These are phyloP conservation scores for Podilymbus podiceps DNA, from an alignment of 2,113 vertebrate genomes.

Conservation along the genomic window DNA sequence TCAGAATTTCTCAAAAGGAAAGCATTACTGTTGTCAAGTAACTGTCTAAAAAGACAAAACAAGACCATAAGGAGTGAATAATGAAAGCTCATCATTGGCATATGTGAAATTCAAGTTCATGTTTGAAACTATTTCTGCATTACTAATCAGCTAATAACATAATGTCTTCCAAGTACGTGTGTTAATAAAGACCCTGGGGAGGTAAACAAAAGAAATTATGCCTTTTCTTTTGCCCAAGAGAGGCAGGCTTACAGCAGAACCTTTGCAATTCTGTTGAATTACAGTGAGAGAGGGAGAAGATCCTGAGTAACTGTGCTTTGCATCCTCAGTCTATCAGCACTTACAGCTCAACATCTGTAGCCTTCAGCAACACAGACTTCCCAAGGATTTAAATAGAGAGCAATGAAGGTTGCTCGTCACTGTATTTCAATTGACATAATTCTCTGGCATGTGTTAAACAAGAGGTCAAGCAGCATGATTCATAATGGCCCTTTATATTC, in stretches of 20 bases:
- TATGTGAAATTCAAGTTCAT: constrained; percentile 30
- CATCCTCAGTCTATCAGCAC: not conserved
- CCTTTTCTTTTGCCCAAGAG: constrained; percentile 16
- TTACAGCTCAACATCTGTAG: not conserved
- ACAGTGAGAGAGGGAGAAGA: not conserved
- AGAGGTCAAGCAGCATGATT: not conserved
- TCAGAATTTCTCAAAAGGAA: constrained; percentile 46
- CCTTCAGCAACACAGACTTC: not conserved
- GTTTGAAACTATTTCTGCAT: constrained; percentile 46
- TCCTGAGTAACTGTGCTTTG: not conserved
- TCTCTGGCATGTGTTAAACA: not conserved
- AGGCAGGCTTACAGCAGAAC: not conserved
- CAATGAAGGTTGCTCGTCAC: not conserved
- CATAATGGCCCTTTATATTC: not conserved
- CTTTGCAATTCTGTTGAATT: not conserved
- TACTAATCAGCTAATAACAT: constrained; percentile 55
- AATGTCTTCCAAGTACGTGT: constrained; percentile 17
- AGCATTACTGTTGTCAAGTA: not conserved
- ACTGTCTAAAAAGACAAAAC: constrained; percentile 36
- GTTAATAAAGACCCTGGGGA: constrained; percentile 54
- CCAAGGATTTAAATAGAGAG: not conserved
- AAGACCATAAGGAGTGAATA: constrained; percentile 46
- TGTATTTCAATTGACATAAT: not conserved
- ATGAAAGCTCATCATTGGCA: constrained; percentile 1
- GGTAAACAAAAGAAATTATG: constrained; percentile 48